Evolutionary conservation across 2,888 invertebrate genomes (phyloP).

Genomic region (Drosophila algonquin): DNA sequence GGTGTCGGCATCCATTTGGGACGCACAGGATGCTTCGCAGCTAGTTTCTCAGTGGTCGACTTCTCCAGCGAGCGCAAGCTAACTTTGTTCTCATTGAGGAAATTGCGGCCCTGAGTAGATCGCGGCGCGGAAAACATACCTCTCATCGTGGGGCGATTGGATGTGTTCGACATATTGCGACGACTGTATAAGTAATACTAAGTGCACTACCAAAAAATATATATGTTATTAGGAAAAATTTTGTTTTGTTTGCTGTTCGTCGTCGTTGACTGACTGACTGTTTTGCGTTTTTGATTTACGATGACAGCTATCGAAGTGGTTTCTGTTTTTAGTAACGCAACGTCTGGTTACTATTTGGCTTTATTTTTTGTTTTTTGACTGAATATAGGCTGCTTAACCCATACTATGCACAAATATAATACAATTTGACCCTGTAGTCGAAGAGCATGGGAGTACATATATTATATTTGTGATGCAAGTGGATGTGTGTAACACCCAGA

Average conservation of each 20-base stretch:
- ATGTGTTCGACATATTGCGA: slow-evolving; percentile 66
- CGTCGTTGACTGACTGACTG: not conserved
- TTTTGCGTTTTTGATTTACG: not conserved
- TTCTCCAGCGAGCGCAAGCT: slow-evolving; percentile 86
- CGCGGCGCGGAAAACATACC: slow-evolving; percentile 90
- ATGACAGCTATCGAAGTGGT: not conserved
- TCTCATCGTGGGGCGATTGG: slow-evolving; percentile 86
- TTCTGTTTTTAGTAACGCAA: not conserved
- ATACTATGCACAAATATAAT: too few relatives aligned
- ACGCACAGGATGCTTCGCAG: slow-evolving; percentile 62
- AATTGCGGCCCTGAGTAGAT: slow-evolving; percentile 85
- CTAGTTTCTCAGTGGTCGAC: slow-evolving; percentile 69
- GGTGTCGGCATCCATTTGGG: slow-evolving; percentile 67
- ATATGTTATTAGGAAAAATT: not conserved
- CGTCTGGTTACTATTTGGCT: not conserved
- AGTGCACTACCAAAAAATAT: not conserved
- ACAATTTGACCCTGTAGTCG: too few relatives aligned
- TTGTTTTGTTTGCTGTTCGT: not conserved
- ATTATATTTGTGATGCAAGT: too few relatives aligned
- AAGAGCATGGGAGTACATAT: too few relatives aligned
- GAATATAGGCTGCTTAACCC: too few relatives aligned
- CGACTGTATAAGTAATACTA: not conserved
- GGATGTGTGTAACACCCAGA: too few relatives aligned
- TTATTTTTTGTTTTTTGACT: too few relatives aligned
- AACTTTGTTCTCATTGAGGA: slow-evolving; percentile 91